Base-by-base conservation (phyloP, 1,140 invertebrate species). In the Polypedilum pembai region DNA sequence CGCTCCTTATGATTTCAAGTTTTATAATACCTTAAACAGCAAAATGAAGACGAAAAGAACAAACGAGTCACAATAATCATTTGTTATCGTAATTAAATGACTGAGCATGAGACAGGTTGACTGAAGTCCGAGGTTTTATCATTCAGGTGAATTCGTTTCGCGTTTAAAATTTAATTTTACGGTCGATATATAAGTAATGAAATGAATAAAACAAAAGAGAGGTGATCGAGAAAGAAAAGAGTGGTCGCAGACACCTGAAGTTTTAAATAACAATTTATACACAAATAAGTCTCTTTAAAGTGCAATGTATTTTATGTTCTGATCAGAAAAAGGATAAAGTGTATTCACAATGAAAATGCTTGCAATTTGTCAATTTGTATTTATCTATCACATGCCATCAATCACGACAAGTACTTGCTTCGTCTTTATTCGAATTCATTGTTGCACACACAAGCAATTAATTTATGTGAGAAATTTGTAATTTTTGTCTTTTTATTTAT, bases 341-440 rank as follows among this genome's bases (percentile, higher is more conserved):
- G 24, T 33, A 1, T 33, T 33, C 24, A 5, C 24, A 33, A 33
- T 33, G 5, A 33, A 33, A 33, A 33, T 56, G 12, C 45, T 56
- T n/a, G 45, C n/a, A 56, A 56, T 56, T 56, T 56, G 12, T n/a
- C 45, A n/a, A 56, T 56, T n/a, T 33, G 24, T 33, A 33, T 33
- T 56, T n/a, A 56, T 56, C 12, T 56, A 56, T 56, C 45, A 56
- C n/a, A 15, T 56, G 45, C n/a, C 45, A 56, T 56, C 45, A 56
- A 56, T 56, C 45, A 56, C 12, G n/a, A 56, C 45, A 56, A 56
- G 8, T 56, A 12, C 12, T n/a, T 56, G 4, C 45, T 56, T 56
- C n/a, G 45, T 15, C 12, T 56, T 56, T n/a, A 56, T 56, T 56
- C 45, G n/a, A 56, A 33, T 33, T 33, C 45, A 56, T 56, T 56